These are phyloP conservation scores for Bombus superbus DNA, from an alignment of 1,140 invertebrate genomes.

Conservation along the genomic window DNA sequence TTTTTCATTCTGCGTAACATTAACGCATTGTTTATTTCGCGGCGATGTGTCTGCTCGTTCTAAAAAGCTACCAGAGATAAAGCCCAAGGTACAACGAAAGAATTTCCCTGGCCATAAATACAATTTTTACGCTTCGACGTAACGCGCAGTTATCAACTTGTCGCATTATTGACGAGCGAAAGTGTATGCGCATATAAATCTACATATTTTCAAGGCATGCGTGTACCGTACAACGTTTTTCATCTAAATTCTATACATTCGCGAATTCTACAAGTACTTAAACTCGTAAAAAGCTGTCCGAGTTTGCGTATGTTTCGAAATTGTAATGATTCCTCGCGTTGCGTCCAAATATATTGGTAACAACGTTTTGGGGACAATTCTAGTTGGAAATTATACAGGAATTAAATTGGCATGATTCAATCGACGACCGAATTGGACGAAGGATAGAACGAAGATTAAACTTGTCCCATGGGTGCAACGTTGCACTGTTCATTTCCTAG, in stretches of 20 bases:
- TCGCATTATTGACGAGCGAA: constrained; percentile 28
- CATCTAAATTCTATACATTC: not conserved
- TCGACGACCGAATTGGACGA: not conserved
- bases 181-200: constrained; percentile 40
- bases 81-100: not conserved
- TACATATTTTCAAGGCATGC: constrained; percentile 6
- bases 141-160: constrained; percentile 7
- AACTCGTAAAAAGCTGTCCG: not conserved
- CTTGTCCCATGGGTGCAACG: not conserved
- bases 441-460: not conserved
- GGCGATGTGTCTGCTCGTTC: not conserved
- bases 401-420: constrained; percentile 19
- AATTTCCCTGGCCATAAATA: not conserved
- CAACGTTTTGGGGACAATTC: too few species aligned
- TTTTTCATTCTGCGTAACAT: not conserved
- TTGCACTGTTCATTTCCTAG: not conserved
- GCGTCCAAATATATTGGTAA: not conserved
- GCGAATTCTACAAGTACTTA: not conserved
- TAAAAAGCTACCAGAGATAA: not conserved
- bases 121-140: not conserved
- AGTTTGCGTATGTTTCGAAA: not conserved
- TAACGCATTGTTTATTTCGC: not conserved
- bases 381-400: not conserved
- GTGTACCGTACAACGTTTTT: not conserved
- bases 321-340: not conserved